phyloP scores from a whole-genome alignment of 1,140 invertebrate genomes.

The Aporrectodea caliginosa region DNA sequence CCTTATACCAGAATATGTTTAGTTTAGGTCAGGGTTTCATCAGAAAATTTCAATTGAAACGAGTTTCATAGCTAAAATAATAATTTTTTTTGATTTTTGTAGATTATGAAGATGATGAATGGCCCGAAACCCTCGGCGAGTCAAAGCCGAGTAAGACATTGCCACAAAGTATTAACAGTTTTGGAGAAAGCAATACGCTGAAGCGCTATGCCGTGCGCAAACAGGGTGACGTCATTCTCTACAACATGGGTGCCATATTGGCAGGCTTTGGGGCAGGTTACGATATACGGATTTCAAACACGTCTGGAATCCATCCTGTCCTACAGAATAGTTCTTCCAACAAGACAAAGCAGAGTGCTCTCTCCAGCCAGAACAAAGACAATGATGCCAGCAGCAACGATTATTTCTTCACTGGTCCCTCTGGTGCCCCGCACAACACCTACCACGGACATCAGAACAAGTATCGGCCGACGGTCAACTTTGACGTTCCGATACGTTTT shows the following conservation, averaged over 20 bases:
- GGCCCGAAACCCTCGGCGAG: constrained; percentile 43
- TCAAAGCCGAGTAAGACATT: constrained; percentile 10
- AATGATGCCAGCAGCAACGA: constrained; percentile 41
- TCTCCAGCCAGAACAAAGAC: background rate
- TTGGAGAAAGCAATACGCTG: constrained; percentile 16
- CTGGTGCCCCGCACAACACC: constrained; percentile 76
- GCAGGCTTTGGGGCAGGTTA: constrained; percentile 83
- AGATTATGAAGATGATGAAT: constrained; percentile 52
- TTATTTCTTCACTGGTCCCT: constrained; percentile 62
- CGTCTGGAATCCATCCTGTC: constrained; percentile 55
- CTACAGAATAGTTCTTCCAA: background rate
- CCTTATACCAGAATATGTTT: no score
- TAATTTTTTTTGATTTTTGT: constrained; percentile 35
- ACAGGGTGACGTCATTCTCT: constrained; percentile 76
- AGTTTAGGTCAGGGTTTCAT: no score
- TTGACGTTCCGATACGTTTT: constrained; percentile 66
- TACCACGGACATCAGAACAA: constrained; percentile 78
- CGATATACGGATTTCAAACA: constrained; percentile 82
- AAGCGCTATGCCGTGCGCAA: constrained; percentile 32
- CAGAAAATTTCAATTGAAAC: no score
- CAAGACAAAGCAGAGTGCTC: background rate
- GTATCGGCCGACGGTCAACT: constrained; percentile 63
- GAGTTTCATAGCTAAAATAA: no score
- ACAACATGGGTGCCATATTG: constrained; percentile 83
- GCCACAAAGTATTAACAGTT: background rate